Percentiles rank a stretch among this genome's conserved stretches.
These are phyloP conservation scores for Argya squamiceps DNA, from an alignment of 2,797 vertebrate species.

Conservation along the genomic window DNA sequence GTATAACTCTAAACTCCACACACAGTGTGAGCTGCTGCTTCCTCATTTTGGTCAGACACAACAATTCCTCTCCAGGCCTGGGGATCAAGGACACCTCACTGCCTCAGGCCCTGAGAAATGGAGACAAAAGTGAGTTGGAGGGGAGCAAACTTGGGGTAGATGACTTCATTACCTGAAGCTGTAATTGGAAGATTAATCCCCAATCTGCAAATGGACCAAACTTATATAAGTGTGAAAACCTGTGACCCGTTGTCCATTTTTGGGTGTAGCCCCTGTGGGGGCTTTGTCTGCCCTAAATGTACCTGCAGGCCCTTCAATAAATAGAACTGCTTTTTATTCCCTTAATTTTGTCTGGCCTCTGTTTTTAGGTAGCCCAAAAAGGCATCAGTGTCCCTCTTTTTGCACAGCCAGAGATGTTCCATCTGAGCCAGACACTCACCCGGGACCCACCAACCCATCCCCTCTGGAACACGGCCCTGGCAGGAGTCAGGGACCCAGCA, in stretches of 20 bases:
- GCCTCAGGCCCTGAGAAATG: background rate
- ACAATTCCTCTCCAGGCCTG: background rate
- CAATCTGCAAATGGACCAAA: background rate
- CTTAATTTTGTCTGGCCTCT: background rate
- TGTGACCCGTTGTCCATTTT: rapidly evolving
- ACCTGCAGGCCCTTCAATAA: no score
- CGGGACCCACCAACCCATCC: rapidly evolving
- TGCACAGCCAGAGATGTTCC: background rate
- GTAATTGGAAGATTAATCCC: background rate
- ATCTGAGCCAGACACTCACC: rapidly evolving
- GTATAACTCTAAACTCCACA: rapidly evolving
- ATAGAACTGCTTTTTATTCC: rapidly evolving
- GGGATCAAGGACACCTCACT: background rate
- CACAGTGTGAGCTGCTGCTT: background rate
- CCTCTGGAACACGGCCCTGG: background rate
- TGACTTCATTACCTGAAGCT: background rate
- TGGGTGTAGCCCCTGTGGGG: background rate
- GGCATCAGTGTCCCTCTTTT: background rate
- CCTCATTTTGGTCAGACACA: background rate
- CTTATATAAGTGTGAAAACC: background rate
- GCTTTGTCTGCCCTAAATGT: background rate
- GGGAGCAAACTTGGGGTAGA: background rate
- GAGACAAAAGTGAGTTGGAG: background rate
- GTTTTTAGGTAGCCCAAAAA: background rate
- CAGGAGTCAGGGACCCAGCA: background rate